phyloP scores from a whole-genome alignment of 2,888 invertebrate genomes.

The Spisula solida region DNA sequence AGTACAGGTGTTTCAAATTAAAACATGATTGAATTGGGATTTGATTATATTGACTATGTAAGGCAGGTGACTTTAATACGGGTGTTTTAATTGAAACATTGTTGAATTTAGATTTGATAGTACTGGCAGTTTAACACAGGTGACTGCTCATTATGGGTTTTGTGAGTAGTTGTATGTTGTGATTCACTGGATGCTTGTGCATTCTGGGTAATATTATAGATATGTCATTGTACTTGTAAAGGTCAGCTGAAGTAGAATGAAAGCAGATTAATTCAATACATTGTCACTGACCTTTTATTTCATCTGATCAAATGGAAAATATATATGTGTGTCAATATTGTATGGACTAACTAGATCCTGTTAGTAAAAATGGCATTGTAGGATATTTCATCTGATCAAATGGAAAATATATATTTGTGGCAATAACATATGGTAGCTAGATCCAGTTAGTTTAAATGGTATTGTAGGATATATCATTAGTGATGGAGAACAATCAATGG shows the following conservation, averaged over 20 bases:
- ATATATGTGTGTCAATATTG: background rate
- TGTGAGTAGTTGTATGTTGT: background rate
- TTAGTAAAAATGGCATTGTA: too few species aligned
- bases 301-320: background rate
- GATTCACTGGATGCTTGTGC: background rate
- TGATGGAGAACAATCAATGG: background rate
- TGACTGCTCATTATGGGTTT: background rate
- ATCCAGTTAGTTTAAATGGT: constrained; percentile 12
- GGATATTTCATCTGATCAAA: background rate
- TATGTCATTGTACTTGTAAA: background rate
- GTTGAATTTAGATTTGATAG: too few species aligned
- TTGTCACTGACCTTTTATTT: background rate
- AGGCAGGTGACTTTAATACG: too few species aligned
- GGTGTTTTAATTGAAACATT: too few species aligned
- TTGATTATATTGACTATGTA: too few species aligned
- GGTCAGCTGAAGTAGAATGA: background rate
- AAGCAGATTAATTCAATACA: background rate
- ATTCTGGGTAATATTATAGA: background rate
- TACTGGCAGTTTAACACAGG: too few species aligned
- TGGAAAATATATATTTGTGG: background rate
- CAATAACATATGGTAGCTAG: background rate
- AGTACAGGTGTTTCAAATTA: too few species aligned
- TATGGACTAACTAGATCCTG: too few species aligned
- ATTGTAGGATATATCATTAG: background rate
- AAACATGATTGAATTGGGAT: too few species aligned